Conservation (phyloP, 2,888 invertebrate species). For the Therioaphis trifolii region DNA sequence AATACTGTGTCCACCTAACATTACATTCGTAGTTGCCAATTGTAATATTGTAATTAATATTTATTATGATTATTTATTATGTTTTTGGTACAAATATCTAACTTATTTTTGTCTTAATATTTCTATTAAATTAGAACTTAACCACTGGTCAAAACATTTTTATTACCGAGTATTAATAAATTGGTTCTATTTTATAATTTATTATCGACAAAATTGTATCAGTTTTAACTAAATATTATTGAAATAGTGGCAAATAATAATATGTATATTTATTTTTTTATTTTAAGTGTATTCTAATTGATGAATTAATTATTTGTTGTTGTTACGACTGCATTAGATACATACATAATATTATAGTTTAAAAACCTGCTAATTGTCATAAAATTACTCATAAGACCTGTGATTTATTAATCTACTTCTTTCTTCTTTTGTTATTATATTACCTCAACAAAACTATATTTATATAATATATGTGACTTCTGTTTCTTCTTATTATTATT, state of each 20-base stretch:
- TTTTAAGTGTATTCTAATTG: slow-evolving; percentile 49
- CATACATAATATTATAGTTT: slow-evolving; percentile 37
- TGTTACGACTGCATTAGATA: slow-evolving; percentile 43
- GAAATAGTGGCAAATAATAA: not conserved
- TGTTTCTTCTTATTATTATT: slow-evolving; percentile 44
- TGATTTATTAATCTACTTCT: slow-evolving; percentile 59
- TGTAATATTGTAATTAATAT: slow-evolving; percentile 39
- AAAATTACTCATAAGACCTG: slow-evolving; percentile 47
- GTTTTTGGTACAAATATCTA: not conserved
- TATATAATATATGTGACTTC: slow-evolving; percentile 1
- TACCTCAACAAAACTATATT: slow-evolving; percentile 17
- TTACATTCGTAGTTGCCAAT: slow-evolving; percentile 53
- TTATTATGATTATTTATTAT: slow-evolving; percentile 8
- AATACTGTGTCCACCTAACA: slow-evolving; percentile 29
- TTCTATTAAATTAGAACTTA: not conserved
- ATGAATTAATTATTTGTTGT: slow-evolving; percentile 36
- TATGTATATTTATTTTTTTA: slow-evolving; percentile 33
- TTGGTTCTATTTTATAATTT: not conserved
- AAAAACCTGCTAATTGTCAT: slow-evolving; percentile 23
- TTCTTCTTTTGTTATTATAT: slow-evolving; percentile 53
- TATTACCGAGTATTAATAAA: slow-evolving; percentile 8
- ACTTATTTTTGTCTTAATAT: not conserved
- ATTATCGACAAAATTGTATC: slow-evolving; percentile 43
- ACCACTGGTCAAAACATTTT: slow-evolving; percentile 8
- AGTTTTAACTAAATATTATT: slow-evolving; percentile 16